Conservation (phyloP, 2,113 vertebrate genomes). For the Amia ocellicauda region DNA sequence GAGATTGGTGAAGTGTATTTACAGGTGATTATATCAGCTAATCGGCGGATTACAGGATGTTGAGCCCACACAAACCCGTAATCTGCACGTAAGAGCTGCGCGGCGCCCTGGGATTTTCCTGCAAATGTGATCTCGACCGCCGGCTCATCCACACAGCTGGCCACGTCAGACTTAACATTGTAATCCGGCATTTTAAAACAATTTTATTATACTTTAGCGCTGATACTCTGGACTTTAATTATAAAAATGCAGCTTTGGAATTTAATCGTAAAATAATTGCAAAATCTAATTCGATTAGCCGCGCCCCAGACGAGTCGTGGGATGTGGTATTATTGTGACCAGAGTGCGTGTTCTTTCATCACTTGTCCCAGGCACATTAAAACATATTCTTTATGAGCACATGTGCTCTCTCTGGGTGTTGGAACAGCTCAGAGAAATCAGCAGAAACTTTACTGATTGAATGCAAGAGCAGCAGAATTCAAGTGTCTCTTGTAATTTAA, state of each 20-base stretch:
- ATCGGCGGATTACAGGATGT: slow-evolving; percentile 77
- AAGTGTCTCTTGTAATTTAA: too few relatives aligned
- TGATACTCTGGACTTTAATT: slow-evolving; percentile 65
- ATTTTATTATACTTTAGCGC: slow-evolving; percentile 61
- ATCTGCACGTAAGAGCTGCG: slow-evolving; percentile 47
- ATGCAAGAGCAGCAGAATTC: too few relatives aligned
- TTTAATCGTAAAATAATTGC: slow-evolving; percentile 60
- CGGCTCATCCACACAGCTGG: slow-evolving; percentile 64
- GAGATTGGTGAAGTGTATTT: slow-evolving; percentile 63
- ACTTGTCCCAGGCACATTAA: not conserved
- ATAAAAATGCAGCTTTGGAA: slow-evolving; percentile 67
- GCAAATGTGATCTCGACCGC: slow-evolving; percentile 60
- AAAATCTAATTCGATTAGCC: slow-evolving; percentile 54
- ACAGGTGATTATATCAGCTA: slow-evolving; percentile 84
- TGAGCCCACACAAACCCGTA: slow-evolving; percentile 59
- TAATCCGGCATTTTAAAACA: slow-evolving; percentile 67
- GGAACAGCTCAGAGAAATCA: too few relatives aligned
- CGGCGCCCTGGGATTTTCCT: slow-evolving; percentile 50
- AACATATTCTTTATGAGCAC: not conserved
- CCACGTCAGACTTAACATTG: slow-evolving; percentile 55
- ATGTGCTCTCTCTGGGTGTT: too few relatives aligned
- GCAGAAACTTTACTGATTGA: too few relatives aligned
- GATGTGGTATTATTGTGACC: not conserved
- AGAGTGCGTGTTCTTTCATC: not conserved
- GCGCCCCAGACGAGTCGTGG: slow-evolving; percentile 24